These are phyloP conservation scores for Metopolophium dirhodum DNA, from an alignment of 1,140 invertebrate species.

Conservation along the genomic window DNA sequence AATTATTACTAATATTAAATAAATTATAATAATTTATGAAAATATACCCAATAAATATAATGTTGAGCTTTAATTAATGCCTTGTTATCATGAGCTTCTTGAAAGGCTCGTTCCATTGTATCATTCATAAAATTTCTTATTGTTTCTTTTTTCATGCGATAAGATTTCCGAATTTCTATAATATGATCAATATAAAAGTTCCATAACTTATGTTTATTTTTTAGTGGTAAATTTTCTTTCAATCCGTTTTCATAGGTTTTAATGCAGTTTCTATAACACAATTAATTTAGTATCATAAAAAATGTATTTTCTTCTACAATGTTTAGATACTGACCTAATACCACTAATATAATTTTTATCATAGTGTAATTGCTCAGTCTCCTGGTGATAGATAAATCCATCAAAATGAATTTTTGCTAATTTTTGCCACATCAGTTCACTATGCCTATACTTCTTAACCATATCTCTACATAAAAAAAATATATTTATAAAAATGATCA, in stretches of 20 bases:
- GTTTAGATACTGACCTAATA: neutral
- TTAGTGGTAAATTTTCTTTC: constrained; percentile 31
- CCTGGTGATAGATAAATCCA: constrained; percentile 38
- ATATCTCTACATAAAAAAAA: constrained; percentile 37
- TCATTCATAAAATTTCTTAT: constrained; percentile 51
- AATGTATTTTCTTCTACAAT: neutral
- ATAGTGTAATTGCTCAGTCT: constrained; percentile 37
- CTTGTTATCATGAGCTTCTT: constrained; percentile 33
- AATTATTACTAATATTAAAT: neutral
- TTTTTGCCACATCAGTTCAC: constrained; percentile 51
- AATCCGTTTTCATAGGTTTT: constrained; percentile 35
- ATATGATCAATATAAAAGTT: constrained; percentile 44
- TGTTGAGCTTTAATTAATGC: constrained; percentile 29
- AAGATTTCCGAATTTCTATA: constrained; percentile 47
- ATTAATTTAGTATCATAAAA: neutral
- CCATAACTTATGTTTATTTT: constrained; percentile 50
- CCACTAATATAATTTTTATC: constrained; percentile 47
- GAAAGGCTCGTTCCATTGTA: constrained; percentile 47
- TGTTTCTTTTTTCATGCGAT: constrained; percentile 54
- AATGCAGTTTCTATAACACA: constrained; percentile 38
- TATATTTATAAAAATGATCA: neutral
- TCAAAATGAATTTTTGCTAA: constrained; percentile 50
- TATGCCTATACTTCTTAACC: constrained; percentile 41
- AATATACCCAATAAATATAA: constrained; percentile 42
- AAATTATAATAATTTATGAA: neutral